phyloP scores from a whole-genome alignment of 2,113 vertebrate species.

The Oceanites oceanicus region DNA sequence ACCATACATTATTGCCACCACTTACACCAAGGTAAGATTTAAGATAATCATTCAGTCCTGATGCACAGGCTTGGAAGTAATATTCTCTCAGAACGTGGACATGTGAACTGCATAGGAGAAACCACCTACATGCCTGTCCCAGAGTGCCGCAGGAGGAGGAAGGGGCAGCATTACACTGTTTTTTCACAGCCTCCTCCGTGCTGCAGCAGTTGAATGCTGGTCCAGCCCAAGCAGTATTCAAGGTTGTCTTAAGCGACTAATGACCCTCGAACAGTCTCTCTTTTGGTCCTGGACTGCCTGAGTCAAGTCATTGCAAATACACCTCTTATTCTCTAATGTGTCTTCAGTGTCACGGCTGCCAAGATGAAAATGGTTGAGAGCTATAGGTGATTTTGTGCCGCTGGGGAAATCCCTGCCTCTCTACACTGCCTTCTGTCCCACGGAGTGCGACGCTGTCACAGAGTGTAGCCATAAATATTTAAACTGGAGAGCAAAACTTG shows the following conservation, averaged over 20 bases:
- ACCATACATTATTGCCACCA: neutral
- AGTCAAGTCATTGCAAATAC: neutral
- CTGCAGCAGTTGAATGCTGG: neutral
- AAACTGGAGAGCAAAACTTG: neutral
- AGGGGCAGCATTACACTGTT: fast-evolving
- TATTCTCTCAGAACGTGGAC: neutral
- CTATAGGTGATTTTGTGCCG: neutral
- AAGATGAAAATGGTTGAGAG: neutral
- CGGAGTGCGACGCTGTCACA: fast-evolving
- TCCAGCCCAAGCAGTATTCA: neutral
- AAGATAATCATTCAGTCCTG: neutral
- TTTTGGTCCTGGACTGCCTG: neutral
- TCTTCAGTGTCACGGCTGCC: neutral
- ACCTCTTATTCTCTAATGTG: neutral
- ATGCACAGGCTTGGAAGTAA: neutral
- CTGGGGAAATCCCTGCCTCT: neutral
- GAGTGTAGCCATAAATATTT: neutral
- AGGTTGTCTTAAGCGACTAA: neutral
- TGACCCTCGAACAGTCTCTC: neutral
- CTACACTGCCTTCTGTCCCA: neutral
- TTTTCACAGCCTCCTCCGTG: neutral
- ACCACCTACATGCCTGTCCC: neutral
- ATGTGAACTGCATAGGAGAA: neutral
- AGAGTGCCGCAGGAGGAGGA: neutral
- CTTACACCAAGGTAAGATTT: neutral